Evolutionary conservation across 2,797 vertebrate genomes (phyloP).

Genomic region (Anniella stebbinsi): DNA sequence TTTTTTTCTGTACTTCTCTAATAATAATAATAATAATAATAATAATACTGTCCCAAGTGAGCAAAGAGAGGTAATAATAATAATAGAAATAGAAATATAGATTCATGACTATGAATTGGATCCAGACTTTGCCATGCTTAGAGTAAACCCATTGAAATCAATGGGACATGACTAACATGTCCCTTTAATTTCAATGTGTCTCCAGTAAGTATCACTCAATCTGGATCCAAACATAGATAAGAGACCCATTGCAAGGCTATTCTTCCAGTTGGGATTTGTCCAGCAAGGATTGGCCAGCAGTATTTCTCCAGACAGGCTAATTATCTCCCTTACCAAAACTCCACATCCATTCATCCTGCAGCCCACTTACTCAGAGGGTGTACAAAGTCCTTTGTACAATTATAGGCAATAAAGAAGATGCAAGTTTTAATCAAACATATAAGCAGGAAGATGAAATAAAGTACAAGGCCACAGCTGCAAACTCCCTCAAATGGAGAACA

Average conservation of each 20-base stretch:
- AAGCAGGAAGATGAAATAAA: slow-evolving; percentile 14
- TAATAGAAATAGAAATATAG: no score
- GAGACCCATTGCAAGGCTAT: not conserved
- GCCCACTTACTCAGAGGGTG: not conserved
- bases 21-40: no score
- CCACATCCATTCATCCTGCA: not conserved
- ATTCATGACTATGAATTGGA: not conserved
- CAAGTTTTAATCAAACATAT: slow-evolving; percentile 41
- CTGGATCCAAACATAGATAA: no score
- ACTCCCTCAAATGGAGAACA: slow-evolving; percentile 1
- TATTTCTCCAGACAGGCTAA: slow-evolving; percentile 43
- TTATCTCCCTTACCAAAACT: slow-evolving; percentile 40
- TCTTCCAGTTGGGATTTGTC: not conserved
- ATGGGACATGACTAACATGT: no score
- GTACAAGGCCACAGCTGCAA: slow-evolving; percentile 9
- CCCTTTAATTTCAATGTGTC: no score
- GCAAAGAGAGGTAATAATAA: no score
- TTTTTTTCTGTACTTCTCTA: no score
- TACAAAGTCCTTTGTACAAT: not conserved
- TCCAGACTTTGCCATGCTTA: no score
- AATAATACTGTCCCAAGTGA: no score
- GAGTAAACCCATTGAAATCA: no score
- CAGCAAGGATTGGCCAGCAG: not conserved
- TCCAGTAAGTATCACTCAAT: no score
- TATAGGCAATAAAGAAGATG: not conserved